phyloP scores from a whole-genome alignment of 2,113 vertebrate genomes.

The Lycocorax pyrrhopterus region DNA sequence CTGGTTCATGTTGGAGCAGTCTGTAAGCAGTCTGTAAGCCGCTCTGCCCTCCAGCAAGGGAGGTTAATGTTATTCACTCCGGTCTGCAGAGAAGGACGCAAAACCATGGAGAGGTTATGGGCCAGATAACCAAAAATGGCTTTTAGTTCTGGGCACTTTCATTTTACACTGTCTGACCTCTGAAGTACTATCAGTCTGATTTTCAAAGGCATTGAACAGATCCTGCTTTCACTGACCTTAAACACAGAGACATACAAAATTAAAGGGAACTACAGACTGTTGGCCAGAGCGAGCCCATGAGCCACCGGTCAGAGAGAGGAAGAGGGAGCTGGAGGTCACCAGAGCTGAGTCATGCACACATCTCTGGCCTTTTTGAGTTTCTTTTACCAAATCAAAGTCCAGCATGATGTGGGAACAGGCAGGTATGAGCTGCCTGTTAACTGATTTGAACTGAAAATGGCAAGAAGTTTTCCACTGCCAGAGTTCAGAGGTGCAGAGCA shows the following conservation, averaged over 20 bases:
- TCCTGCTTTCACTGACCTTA: not conserved
- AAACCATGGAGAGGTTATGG: slow-evolving; percentile 23
- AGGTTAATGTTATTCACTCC: slow-evolving; percentile 35
- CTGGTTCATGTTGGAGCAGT: not conserved
- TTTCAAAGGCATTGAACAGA: not conserved
- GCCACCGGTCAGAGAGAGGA: fast-evolving
- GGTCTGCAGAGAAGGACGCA: not conserved
- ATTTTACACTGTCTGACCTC: slow-evolving; percentile 13
- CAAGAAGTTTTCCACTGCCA: not conserved
- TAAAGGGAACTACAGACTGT: not conserved
- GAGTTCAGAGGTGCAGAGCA: not conserved
- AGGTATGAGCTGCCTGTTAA: not conserved
- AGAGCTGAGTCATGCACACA: fast-evolving
- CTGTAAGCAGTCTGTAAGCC: not conserved
- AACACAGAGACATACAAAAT: not conserved
- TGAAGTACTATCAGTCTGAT: not conserved
- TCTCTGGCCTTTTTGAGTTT: not conserved
- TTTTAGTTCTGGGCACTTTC: slow-evolving; percentile 38
- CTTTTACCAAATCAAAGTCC: not conserved
- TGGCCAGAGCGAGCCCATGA: fast-evolving
- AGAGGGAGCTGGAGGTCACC: not conserved
- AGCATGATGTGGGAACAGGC: not conserved
- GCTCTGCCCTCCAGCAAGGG: not conserved
- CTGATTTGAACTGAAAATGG: not conserved
- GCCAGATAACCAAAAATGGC: slow-evolving; percentile 32